Conservation (phyloP, 2,888 invertebrate genomes). For the Branchipolynoe longqiensis region DNA sequence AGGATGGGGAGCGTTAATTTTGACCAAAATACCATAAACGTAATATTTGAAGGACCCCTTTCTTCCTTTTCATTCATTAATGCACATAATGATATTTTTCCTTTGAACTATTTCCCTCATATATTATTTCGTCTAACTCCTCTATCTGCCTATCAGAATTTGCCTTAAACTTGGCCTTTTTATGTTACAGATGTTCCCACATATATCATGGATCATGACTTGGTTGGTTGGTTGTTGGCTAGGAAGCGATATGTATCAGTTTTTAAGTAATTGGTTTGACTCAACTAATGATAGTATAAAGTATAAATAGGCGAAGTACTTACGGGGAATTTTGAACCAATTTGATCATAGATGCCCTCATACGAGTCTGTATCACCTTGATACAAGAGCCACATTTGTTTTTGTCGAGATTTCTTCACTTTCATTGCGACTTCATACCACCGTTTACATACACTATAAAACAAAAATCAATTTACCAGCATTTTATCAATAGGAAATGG, state of each 20-base stretch:
- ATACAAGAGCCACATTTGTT: constrained; percentile 50
- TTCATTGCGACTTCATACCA: constrained; percentile 19
- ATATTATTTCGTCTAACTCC: background rate
- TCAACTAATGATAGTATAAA: background rate
- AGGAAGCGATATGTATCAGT: too few relatives aligned
- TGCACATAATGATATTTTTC: too few relatives aligned
- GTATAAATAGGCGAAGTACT: background rate
- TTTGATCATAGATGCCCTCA: constrained; percentile 31
- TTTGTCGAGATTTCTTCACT: constrained; percentile 41
- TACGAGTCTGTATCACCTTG: constrained; percentile 22
- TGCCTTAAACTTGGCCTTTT: too few relatives aligned
- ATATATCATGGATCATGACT: too few relatives aligned
- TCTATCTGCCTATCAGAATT: background rate
- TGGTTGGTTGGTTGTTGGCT: too few relatives aligned
- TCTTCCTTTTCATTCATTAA: too few relatives aligned
- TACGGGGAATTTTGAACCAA: constrained; percentile 37
- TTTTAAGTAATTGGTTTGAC: background rate
- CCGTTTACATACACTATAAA: constrained; percentile 50
- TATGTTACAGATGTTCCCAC: too few relatives aligned
- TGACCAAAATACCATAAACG: too few relatives aligned
- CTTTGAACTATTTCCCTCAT: too few relatives aligned
- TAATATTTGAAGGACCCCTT: too few relatives aligned
- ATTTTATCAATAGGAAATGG: too few relatives aligned
- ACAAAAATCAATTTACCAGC: background rate
- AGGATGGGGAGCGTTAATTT: too few relatives aligned